A percentile compares a stretch with the other conserved stretches of the same genome.
phyloP scores from a whole-genome alignment of 2,888 invertebrate species.

The Microchrysa polita region DNA sequence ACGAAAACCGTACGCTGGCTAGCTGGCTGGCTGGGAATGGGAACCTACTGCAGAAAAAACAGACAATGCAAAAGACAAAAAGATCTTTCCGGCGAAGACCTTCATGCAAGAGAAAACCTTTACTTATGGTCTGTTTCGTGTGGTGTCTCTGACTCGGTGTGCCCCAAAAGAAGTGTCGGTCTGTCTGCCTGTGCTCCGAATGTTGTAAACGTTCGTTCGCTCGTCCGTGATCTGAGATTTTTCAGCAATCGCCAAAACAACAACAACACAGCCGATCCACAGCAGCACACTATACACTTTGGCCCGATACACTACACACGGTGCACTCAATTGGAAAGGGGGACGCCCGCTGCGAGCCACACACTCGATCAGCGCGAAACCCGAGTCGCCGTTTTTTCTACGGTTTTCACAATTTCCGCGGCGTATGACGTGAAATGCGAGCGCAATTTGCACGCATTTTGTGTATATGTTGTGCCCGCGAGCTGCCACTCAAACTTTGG shows the following conservation, averaged over 20 bases:
- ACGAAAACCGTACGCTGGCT: no score
- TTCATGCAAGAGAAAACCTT: conserved; percentile 38
- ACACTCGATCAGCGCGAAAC: neutral
- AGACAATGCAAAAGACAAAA: conserved; percentile 15
- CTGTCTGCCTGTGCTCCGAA: neutral
- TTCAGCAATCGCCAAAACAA: no score
- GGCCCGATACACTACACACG: neutral
- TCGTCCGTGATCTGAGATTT: no score
- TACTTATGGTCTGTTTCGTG: neutral
- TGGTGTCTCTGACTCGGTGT: neutral
- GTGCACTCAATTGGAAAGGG: conserved; percentile 22
- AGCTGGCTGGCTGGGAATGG: no score
- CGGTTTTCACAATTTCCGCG: conserved; percentile 11
- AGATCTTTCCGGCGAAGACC: conserved; percentile 24
- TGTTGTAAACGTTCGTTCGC: neutral
- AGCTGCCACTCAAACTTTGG: neutral
- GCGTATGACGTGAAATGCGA: neutral
- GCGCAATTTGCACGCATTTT: neutral
- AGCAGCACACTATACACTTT: no score
- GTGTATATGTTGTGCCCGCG: neutral
- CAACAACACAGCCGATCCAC: neutral
- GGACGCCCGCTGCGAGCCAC: conserved; percentile 12
- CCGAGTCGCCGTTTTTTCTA: conserved; percentile 1
- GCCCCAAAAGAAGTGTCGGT: conserved; percentile 8
- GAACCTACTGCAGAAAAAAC: neutral